Conservation (phyloP, 92 coral and sea anemone genomes). For the Parazoanthus atlanticus region DNA sequence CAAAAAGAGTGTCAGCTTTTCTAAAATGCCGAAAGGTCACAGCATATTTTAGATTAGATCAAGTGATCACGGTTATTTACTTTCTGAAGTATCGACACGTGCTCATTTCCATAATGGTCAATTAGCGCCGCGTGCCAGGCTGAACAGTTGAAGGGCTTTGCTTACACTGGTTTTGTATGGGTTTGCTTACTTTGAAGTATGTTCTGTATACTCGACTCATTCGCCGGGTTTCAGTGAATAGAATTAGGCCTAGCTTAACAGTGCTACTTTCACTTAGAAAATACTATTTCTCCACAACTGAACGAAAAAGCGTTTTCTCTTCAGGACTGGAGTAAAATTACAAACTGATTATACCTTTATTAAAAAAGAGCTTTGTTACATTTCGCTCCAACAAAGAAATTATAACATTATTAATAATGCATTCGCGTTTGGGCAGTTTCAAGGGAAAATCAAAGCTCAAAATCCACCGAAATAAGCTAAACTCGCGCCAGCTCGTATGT, state of each 20-base stretch:
- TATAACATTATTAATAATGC: background rate
- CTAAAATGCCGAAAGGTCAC: constrained; percentile 20
- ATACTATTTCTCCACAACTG: background rate
- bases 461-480: background rate
- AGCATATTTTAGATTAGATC: constrained; percentile 37
- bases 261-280: background rate
- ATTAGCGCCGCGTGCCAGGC: constrained; percentile 82
- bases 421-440: background rate
- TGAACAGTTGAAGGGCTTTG: constrained; percentile 17
- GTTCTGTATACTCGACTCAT: background rate
- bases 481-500: background rate
- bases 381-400: constrained; percentile 8
- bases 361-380: constrained; percentile 19
- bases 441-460: background rate
- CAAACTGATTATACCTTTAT: background rate
- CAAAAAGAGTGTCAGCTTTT: background rate
- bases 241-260: background rate
- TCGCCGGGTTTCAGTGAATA: background rate
- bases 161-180: background rate
- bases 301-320: background rate
- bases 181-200: constrained; percentile 9
- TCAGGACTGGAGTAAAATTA: background rate
- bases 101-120: constrained; percentile 68
- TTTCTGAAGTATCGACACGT: constrained; percentile 68
- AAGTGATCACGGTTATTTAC: constrained; percentile 53